Conservation (phyloP, 2,888 invertebrate species). For the Diploptera punctata region DNA sequence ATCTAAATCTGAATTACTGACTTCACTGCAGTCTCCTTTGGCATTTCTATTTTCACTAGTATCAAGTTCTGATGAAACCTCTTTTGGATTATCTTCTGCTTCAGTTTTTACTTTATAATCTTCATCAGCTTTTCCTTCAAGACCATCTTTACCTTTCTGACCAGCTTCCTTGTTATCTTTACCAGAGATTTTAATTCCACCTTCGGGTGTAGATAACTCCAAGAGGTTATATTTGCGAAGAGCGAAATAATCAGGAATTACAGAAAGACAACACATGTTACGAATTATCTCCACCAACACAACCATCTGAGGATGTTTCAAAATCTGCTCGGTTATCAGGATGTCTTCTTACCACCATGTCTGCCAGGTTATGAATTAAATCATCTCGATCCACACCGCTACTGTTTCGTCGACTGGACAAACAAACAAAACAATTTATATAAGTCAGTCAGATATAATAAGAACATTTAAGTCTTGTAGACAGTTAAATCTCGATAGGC, state of each 20-base stretch:
- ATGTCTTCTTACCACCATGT: constrained; percentile 71
- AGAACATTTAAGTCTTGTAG: too few species aligned
- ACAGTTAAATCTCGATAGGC: too few species aligned
- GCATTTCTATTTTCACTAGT: too few species aligned
- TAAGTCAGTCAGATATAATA: too few species aligned
- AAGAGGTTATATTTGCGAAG: constrained; percentile 86
- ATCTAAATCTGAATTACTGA: too few species aligned
- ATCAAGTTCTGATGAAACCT: too few species aligned
- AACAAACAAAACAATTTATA: too few species aligned
- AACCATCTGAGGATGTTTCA: constrained; percentile 75
- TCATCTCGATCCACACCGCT: constrained; percentile 72
- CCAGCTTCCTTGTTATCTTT: background rate
- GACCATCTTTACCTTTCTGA: background rate
- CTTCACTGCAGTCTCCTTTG: too few species aligned
- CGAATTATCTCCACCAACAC: constrained; percentile 85
- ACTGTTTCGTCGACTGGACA: constrained; percentile 71
- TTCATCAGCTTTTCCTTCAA: background rate
- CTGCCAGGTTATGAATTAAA: constrained; percentile 76
- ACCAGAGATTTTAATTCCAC: background rate
- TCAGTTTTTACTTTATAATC: background rate
- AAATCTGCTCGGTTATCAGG: constrained; percentile 76
- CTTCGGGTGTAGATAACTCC: constrained; percentile 58
- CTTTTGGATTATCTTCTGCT: background rate
- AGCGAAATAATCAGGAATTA: constrained; percentile 78
- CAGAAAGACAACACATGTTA: constrained; percentile 78